Evolutionary conservation across 2,888 invertebrate species (phyloP), one percentile per base, ranked within the genome.

Genomic region (Eudasyphora cyanicolor): DNA sequence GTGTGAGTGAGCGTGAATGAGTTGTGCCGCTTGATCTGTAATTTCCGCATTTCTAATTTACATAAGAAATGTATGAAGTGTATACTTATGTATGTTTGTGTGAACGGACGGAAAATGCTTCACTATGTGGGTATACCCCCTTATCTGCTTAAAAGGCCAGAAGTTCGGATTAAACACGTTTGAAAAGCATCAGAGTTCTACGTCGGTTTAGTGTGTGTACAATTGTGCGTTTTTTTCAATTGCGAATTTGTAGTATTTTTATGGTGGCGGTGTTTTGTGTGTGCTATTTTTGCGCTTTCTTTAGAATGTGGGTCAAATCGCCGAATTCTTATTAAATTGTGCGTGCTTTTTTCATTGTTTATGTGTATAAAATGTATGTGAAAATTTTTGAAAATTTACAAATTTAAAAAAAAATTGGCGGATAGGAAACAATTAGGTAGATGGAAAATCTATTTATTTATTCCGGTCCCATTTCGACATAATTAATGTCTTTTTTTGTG

Each of bases 11-110:
- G 42, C 42, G 5, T 38, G 35, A 2, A 2, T 21, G 29, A 21
- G n/a, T n/a, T 42, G 54, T 69, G 29, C 17, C 17, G n/a, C 8
- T 70, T 51, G 17, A n/a, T 60, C 57, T 42, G 60, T 27, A n/a
- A 73, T 73, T 73, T 73, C 73, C 73, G 73, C 42, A 51, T 73
- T 73, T 57, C 38, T 73, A 51, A 51, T 51, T 54, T 71, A n/a
- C n/a, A 57, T n/a, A 21, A 71, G 38, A 14, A 35, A 29, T 62
- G 35, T 32, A 14, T 64, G 4, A 42, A 14, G 24, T 21, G 4
- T 12, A 49, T 49, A 49, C 51, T 4, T 10, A 51, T 7, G 21
- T 24, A 19, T 51, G 51, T 51, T 6, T 7, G 8, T 51, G 21
- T 21, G 12, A 21, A 51, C 8, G n/a, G n/a, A n/a, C n/a, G n/a